Evolutionary conservation across 64 coral and sea anemone genomes (phyloP).

Genomic region (Pocillopora verrucosa): DNA sequence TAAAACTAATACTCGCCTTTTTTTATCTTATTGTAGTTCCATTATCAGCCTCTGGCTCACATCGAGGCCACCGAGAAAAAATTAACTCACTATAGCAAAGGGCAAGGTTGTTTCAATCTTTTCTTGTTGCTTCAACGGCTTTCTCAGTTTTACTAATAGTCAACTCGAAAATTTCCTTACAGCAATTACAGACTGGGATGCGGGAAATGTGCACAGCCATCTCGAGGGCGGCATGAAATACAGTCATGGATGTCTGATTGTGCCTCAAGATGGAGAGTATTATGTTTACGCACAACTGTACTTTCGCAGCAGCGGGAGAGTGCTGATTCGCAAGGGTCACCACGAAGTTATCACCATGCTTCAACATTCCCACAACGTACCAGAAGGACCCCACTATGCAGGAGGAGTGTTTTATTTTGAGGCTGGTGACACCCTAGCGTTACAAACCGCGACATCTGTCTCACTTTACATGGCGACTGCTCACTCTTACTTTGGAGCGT

Average conservation of each 20-base stretch:
- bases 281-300: slow-evolving; percentile 23
- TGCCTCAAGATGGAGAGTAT: slow-evolving; percentile 1
- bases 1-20: too few relatives aligned
- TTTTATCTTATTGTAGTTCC: too few relatives aligned
- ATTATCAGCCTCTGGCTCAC: not conserved
- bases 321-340: not conserved
- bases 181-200: slow-evolving; percentile 4
- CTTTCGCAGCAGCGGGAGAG: not conserved
- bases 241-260: not conserved
- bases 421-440: not conserved
- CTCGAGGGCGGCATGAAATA: not conserved
- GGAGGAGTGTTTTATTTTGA: slow-evolving; percentile 15
- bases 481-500: slow-evolving; percentile 29
- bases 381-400: not conserved
- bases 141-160: too few relatives aligned
- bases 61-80: not conserved
- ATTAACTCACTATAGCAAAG: not conserved
- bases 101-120: not conserved
- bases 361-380: not conserved
- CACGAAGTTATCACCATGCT: not conserved
- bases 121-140: too few relatives aligned
- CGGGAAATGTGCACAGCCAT: too few relatives aligned
- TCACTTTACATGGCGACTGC: not conserved
- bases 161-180: not conserved
- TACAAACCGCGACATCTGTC: not conserved